phyloP scores from a whole-genome alignment of 2,113 vertebrate species.

The Ornithorhynchus anatinus region DNA sequence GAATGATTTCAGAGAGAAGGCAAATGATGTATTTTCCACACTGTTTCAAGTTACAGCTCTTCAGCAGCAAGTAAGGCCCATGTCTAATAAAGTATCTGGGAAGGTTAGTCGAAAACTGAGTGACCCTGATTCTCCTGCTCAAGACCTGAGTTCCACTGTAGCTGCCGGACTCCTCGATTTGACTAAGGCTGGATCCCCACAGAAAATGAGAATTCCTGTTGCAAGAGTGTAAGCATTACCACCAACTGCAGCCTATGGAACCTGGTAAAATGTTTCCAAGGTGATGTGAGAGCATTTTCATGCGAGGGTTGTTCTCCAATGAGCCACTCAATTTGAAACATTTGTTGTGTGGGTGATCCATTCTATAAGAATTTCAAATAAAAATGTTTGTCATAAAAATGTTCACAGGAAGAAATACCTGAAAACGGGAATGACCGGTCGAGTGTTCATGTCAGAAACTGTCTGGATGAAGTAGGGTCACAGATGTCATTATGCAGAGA shows the following conservation, averaged over 20 bases:
- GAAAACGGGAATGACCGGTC: slow-evolving; percentile 69
- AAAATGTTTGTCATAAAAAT: slow-evolving; percentile 24
- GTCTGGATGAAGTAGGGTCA: slow-evolving; percentile 90
- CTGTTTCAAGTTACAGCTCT: slow-evolving; percentile 87
- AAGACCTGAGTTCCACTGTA: slow-evolving; percentile 66
- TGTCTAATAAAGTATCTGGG: slow-evolving; percentile 84
- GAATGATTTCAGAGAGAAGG: not conserved
- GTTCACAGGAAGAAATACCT: slow-evolving; percentile 79
- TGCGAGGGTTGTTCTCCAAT: not conserved
- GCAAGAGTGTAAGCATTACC: slow-evolving; percentile 74
- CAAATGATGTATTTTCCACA: fast-evolving
- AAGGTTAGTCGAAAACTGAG: slow-evolving; percentile 86
- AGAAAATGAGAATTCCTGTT: slow-evolving; percentile 73
- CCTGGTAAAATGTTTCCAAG: slow-evolving; percentile 69
- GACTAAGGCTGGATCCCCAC: slow-evolving; percentile 56
- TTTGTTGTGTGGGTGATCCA: not conserved
- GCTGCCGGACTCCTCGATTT: slow-evolving; percentile 59
- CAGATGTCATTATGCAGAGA: slow-evolving; percentile 95
- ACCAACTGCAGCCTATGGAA: slow-evolving; percentile 75
- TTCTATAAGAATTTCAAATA: not conserved
- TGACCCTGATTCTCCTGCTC: slow-evolving; percentile 77
- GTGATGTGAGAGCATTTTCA: not conserved
- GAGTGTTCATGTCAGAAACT: slow-evolving; percentile 78
- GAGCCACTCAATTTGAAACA: not conserved
- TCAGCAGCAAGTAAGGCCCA: slow-evolving; percentile 88